Conservation (phyloP, 2,113 vertebrate species). For the Dasypus novemcinctus region DNA sequence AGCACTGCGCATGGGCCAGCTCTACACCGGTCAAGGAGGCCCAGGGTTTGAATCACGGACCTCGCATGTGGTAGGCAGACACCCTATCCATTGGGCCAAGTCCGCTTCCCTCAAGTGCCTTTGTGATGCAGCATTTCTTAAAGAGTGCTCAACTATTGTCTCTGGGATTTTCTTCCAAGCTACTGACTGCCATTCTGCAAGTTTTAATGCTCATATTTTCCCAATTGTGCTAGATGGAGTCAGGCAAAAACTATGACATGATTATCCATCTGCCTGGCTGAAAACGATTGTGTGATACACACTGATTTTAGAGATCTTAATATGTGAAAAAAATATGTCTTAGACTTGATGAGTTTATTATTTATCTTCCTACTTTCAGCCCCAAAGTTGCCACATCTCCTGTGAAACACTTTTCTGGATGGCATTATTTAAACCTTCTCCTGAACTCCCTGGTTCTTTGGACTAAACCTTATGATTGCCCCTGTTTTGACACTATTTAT, state of each 20-base stretch:
- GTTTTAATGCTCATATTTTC: background rate
- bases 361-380: background rate
- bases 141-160: background rate
- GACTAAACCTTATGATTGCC: background rate
- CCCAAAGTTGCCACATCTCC: background rate
- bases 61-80: too few species aligned
- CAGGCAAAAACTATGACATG: background rate
- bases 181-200: background rate
- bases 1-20: too few species aligned
- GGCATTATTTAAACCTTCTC: background rate
- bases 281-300: background rate
- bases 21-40: too few species aligned
- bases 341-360: background rate
- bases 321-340: background rate
- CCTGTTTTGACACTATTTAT: background rate
- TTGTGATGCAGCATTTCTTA: background rate
- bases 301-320: slow-evolving; percentile 5
- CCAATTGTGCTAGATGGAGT: background rate
- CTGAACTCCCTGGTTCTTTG: background rate
- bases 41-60: too few species aligned
- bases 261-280: background rate
- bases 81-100: too few species aligned
- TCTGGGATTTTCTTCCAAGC: background rate
- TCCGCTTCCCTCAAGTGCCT: too few species aligned
- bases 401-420: background rate